Percentiles rank a stretch among this genome's conserved stretches.
Evolutionary conservation across 2,113 vertebrate genomes (phyloP).

Genomic region (Corythornis madagascariensis): DNA sequence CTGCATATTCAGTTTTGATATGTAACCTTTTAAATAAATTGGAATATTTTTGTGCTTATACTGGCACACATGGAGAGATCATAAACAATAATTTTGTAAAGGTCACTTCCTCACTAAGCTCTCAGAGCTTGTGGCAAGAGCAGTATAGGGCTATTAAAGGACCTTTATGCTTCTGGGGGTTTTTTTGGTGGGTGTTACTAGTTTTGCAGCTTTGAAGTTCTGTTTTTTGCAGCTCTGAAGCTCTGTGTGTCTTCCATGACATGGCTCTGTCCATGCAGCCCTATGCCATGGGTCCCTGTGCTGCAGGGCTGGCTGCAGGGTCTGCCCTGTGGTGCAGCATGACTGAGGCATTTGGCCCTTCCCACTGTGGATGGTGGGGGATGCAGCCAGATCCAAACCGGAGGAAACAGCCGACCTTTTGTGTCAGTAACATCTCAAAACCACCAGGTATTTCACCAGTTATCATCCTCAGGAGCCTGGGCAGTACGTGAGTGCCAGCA

Average conservation of each 20-base stretch:
- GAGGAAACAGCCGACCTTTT: neutral
- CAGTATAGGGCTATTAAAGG: conserved; percentile 47
- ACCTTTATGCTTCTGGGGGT: neutral
- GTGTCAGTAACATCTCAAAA: neutral
- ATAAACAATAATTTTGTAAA: conserved; percentile 82
- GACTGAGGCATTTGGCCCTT: neutral
- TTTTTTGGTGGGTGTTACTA: conserved; percentile 30
- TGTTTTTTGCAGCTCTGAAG: neutral
- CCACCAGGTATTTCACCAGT: neutral
- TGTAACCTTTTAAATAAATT: conserved; percentile 87
- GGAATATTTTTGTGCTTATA: conserved; percentile 76
- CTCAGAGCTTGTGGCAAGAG: conserved; percentile 48
- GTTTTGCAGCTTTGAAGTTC: conserved; percentile 24
- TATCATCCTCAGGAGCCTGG: neutral
- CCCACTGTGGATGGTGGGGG: neutral
- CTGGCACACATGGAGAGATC: conserved; percentile 64
- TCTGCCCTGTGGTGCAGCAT: fast-evolving
- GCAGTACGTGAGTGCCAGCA: fast-evolving
- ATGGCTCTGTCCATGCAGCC: neutral
- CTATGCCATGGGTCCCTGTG: neutral
- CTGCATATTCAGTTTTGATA: conserved; percentile 78
- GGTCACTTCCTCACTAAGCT: conserved; percentile 73
- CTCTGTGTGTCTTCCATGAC: neutral
- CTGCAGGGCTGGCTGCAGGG: neutral
- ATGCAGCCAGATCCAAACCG: neutral